Percentiles rank a stretch among this genome's conserved stretches.
These are phyloP conservation scores for Drosophila kepulauana DNA, from an alignment of 1,140 invertebrate genomes.

Conservation along the genomic window DNA sequence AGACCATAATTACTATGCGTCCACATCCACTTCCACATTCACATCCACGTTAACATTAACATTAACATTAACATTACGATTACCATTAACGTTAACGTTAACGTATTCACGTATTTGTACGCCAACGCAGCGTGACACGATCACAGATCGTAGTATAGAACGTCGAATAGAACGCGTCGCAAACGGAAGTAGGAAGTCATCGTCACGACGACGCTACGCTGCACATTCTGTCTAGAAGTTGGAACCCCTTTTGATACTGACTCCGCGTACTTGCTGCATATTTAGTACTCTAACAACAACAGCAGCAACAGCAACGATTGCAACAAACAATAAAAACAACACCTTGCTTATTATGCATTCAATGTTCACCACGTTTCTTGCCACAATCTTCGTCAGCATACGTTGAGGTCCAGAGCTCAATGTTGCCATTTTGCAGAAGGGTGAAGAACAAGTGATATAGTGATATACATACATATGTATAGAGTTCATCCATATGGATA, in stretches of 20 bases:
- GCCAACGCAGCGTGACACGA: slow-evolving; percentile 56
- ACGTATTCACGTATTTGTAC: slow-evolving; percentile 30
- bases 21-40: not conserved
- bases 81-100: slow-evolving; percentile 14
- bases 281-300: not conserved
- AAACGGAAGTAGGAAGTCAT: slow-evolving; percentile 63
- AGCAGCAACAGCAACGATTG: not conserved
- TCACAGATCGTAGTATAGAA: slow-evolving; percentile 5
- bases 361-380: not conserved
- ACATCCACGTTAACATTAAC: slow-evolving; percentile 12
- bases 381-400: not conserved
- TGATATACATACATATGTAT: too few species aligned
- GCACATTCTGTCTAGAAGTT: slow-evolving; percentile 26
- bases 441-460: not conserved
- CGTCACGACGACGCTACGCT: slow-evolving; percentile 44
- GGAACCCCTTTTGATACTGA: not conserved
- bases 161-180: not conserved
- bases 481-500: not conserved
- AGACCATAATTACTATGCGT: slow-evolving; percentile 41
- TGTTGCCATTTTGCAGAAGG: not conserved
- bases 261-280: not conserved
- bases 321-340: not conserved
- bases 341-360: slow-evolving; percentile 1
- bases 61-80: slow-evolving; percentile 1
- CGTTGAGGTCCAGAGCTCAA: not conserved